phyloP scores from a whole-genome alignment of 2,888 invertebrate genomes.

The Macropis europaea region DNA sequence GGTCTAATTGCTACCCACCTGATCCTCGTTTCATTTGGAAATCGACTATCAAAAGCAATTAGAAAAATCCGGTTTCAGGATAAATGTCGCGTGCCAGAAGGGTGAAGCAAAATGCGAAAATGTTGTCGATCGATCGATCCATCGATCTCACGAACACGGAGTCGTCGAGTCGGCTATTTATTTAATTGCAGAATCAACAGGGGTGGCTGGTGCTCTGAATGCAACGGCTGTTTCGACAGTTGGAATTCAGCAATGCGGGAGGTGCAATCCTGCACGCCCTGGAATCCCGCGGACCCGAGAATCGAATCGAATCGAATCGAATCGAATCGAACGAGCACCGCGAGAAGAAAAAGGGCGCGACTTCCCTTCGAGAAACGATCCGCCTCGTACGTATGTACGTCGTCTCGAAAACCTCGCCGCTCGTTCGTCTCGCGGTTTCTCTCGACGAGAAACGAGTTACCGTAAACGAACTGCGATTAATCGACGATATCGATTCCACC shows the following conservation, averaged over 20 bases:
- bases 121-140: constrained; percentile 45
- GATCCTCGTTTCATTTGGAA: no score
- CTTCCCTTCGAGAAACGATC: constrained; percentile 29
- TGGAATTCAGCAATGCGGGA: constrained; percentile 67
- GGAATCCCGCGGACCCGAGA: constrained; percentile 54
- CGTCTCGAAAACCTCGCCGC: background rate
- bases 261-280: constrained; percentile 63
- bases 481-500: constrained; percentile 5
- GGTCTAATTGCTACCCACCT: no score
- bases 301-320: constrained; percentile 20
- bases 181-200: constrained; percentile 49
- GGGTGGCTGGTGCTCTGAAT: constrained; percentile 39
- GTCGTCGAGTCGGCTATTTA: constrained; percentile 42
- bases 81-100: no score
- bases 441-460: constrained; percentile 6
- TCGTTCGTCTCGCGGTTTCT: background rate
- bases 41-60: no score
- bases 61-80: no score
- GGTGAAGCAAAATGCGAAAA: constrained; percentile 35
- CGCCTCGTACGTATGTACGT: background rate
- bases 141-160: constrained; percentile 31
- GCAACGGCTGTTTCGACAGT: constrained; percentile 43
- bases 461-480: background rate
- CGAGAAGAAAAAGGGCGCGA: constrained; percentile 18
- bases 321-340: constrained; percentile 10